A percentile compares a stretch with the other conserved stretches of the same genome.
phyloP scores from a whole-genome alignment of 2,797 vertebrate genomes.

The Neomorphus geoffroyi region DNA sequence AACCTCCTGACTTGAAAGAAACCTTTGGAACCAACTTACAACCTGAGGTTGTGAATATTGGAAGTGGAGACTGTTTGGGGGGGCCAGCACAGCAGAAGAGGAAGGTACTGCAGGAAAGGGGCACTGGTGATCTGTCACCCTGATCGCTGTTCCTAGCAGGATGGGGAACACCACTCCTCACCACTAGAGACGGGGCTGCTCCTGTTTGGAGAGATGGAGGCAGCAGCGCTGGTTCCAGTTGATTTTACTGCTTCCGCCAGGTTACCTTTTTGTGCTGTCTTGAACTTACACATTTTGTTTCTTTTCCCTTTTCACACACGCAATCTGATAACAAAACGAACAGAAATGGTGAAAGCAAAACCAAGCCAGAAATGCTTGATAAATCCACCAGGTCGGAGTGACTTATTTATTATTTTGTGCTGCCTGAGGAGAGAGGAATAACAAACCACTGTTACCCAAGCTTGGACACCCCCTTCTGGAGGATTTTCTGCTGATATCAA shows the following conservation, averaged over 20 bases:
- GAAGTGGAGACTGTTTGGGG: neutral
- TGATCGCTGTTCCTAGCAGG: fast-evolving
- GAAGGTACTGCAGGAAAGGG: neutral
- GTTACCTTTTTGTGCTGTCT: neutral
- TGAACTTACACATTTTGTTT: neutral
- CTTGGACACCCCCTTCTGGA: neutral
- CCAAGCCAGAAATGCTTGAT: neutral
- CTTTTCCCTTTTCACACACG: neutral
- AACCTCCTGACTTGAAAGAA: neutral
- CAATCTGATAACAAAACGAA: neutral
- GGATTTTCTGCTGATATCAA: neutral
- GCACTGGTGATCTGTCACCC: neutral
- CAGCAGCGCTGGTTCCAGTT: neutral
- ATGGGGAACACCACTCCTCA: neutral
- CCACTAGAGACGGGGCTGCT: neutral
- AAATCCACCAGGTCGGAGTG: fast-evolving
- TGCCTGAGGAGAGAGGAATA: neutral
- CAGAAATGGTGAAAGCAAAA: neutral
- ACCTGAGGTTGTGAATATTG: neutral
- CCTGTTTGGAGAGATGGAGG: neutral
- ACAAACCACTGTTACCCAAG: no score
- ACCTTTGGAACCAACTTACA: neutral
- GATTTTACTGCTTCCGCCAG: neutral
- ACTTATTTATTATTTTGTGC: neutral
- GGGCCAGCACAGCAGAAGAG: neutral